These are phyloP conservation scores for Aporophyla nigra DNA, from an alignment of 2,888 invertebrate genomes.

Conservation along the genomic window DNA sequence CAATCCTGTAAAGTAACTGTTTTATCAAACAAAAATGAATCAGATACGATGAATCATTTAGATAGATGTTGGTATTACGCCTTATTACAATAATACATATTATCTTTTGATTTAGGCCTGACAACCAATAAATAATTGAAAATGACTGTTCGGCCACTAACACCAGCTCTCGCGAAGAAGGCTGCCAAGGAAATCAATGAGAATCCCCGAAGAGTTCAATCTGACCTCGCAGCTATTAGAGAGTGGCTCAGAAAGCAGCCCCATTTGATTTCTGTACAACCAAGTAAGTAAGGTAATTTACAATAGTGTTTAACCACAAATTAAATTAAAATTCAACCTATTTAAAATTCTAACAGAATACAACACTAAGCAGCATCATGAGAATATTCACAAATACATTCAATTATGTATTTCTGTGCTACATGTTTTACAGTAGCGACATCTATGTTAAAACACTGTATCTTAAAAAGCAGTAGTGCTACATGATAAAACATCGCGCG, in stretches of 20 bases:
- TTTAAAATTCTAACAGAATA: background rate
- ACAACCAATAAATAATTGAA: conserved; percentile 15
- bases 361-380: background rate
- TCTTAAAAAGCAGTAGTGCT: background rate
- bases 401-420: background rate
- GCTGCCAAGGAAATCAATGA: conserved; percentile 89
- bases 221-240: conserved; percentile 82
- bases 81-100: conserved; percentile 7
- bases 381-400: background rate
- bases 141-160: conserved; percentile 81
- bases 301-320: background rate
- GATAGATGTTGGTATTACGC: background rate
- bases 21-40: conserved; percentile 35
- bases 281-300: conserved; percentile 76
- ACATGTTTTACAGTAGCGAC: conserved; percentile 27
- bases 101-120: conserved; percentile 20
- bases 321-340: background rate
- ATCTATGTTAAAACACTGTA: conserved; percentile 32
- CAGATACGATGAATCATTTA: conserved; percentile 13
- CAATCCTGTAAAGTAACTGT: background rate
- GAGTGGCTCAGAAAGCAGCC: conserved; percentile 90
- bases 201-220: conserved; percentile 77
- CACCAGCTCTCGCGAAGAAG: conserved; percentile 80
- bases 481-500: background rate
- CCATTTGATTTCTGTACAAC: conserved; percentile 83